Evolutionary conservation across 2,888 invertebrate genomes (phyloP).

Genomic region (Drosophila pegasa): DNA sequence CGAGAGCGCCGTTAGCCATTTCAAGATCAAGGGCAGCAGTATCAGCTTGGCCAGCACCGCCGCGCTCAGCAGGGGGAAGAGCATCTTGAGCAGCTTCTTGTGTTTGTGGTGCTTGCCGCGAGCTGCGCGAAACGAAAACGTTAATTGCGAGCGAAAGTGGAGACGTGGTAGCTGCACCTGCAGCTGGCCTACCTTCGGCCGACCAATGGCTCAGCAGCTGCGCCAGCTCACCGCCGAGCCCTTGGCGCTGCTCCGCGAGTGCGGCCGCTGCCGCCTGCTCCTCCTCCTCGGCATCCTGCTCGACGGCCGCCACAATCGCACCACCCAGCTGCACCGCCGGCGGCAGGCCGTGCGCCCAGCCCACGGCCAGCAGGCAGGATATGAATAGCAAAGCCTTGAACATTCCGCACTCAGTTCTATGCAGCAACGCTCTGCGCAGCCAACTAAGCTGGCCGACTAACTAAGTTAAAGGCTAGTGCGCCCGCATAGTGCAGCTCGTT

Average conservation of each 20-base stretch:
- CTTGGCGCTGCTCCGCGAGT: slow-evolving; percentile 35
- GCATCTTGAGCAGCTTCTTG: slow-evolving; percentile 86
- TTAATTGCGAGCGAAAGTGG: slow-evolving; percentile 13
- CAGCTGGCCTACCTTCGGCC: slow-evolving; percentile 58
- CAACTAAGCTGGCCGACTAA: slow-evolving; percentile 40
- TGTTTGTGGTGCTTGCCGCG: slow-evolving; percentile 83
- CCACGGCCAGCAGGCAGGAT: slow-evolving; percentile 39
- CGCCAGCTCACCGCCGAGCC: slow-evolving; percentile 49
- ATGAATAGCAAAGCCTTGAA: slow-evolving; percentile 24
- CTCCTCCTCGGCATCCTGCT: slow-evolving; percentile 55
- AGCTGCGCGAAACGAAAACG: slow-evolving; percentile 52
- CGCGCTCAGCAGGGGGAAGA: slow-evolving; percentile 88
- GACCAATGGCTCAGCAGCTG: slow-evolving; percentile 49
- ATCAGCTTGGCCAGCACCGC: slow-evolving; percentile 88
- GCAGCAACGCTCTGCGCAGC: slow-evolving; percentile 47
- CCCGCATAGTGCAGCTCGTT: slow-evolving; percentile 48
- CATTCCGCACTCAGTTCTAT: slow-evolving; percentile 53
- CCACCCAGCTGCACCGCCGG: slow-evolving; percentile 60
- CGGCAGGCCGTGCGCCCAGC: slow-evolving; percentile 41
- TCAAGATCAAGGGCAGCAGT: slow-evolving; percentile 88
- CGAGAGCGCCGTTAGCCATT: slow-evolving; percentile 89
- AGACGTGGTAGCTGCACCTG: not conserved
- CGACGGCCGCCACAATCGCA: slow-evolving; percentile 69
- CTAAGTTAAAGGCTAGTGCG: slow-evolving; percentile 20
- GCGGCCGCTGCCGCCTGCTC: slow-evolving; percentile 20